Evolutionary conservation across 1,140 invertebrate genomes (phyloP), one percentile per base, ranked within the genome.

Genomic region (Drosophila parvula): DNA sequence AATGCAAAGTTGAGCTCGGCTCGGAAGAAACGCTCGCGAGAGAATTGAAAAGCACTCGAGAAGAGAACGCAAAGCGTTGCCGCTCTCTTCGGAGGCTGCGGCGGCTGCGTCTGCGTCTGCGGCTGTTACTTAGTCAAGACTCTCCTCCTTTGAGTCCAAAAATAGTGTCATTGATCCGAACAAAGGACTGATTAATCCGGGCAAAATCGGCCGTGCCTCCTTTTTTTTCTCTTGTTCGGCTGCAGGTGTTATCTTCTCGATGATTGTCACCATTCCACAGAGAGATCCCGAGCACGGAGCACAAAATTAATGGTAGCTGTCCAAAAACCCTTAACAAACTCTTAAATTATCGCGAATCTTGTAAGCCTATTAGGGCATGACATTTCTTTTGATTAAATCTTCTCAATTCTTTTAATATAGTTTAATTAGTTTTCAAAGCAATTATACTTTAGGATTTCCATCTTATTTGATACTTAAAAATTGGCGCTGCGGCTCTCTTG

Each of bases 1-100:
- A 86, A 81, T 69, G 85, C 79, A 81, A 81, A 63, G 18, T 27
- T 51, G 47, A 64, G 64, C 28, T 71, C 28, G 30, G 28, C 41
- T 28, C 38, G 47, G 28, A 59, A 59, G 65, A 70, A 69, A 51
- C 7, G 58, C 58, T 36, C 32, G 32, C 59, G 18, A 69, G 59
- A 61, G 65, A 27, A 22, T 28, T 8, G 14, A 27, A 30, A 47
- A 30, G 9, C 28, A 18, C 7, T 11, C 41, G 59, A 16, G 30
- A 34, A n/a, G 32, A 40, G 50, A 55, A 57, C 9, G 10, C 10
- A 7, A 7, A 14, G 34, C n/a, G n/a, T 12, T 7, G 30, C 48
- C 44, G 32, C 36, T 69, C 69, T 70, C 68, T 71, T 50, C 69
- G 67, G 48, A 36, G 22, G 18, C 68, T 45, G 28, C 14, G 18